Percentiles rank a stretch among this genome's conserved stretches.
Conservation (phyloP, 2,113 vertebrate genomes). For the Panurus biarmicus region DNA sequence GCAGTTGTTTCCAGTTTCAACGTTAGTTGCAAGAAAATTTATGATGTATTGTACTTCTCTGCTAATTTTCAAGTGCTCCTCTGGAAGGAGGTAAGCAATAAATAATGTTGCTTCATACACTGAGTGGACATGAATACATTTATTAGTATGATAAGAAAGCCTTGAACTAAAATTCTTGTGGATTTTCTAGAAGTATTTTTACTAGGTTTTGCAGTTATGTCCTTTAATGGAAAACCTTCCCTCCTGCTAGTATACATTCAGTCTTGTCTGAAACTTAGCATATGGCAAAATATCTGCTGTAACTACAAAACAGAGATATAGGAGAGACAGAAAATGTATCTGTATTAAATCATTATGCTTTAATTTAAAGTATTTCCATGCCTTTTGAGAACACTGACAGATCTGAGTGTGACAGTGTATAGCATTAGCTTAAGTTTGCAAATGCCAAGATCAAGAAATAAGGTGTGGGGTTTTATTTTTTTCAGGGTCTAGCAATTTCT, state of each 20-base stretch:
- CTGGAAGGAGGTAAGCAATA: constrained; percentile 31
- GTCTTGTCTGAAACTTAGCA: background rate
- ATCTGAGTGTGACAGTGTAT: background rate
- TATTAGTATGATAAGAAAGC: constrained; percentile 13
- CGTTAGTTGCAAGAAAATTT: constrained; percentile 7
- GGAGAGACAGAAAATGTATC: background rate
- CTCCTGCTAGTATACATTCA: background rate
- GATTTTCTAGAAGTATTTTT: background rate
- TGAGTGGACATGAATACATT: constrained; percentile 17
- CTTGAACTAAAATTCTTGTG: background rate
- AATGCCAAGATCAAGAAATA: background rate
- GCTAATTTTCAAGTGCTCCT: constrained; percentile 31
- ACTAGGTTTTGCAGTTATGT: background rate
- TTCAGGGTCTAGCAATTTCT: background rate
- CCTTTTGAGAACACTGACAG: background rate
- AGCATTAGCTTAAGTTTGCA: background rate
- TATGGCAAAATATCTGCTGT: background rate
- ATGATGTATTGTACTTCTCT: background rate
- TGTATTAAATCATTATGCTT: background rate
- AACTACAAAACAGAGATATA: background rate
- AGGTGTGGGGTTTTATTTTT: accelerated
- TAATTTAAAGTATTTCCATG: background rate
- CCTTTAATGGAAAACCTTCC: background rate
- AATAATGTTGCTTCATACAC: constrained; percentile 11
- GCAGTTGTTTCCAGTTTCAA: constrained; percentile 43